phyloP scores from a whole-genome alignment of 2,113 vertebrate species.

The Phoenicopterus ruber region DNA sequence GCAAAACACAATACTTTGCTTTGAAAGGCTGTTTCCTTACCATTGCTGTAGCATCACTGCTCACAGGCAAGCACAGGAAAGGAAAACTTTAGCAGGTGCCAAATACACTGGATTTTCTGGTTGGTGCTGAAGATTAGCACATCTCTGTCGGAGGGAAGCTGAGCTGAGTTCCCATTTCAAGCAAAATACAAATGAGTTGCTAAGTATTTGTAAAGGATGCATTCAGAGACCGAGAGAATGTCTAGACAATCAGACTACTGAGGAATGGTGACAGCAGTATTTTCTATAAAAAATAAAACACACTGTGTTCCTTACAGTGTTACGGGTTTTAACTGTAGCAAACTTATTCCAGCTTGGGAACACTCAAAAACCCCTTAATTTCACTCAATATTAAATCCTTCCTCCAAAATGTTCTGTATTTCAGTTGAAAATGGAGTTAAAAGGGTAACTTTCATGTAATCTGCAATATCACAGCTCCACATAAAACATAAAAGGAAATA shows the following conservation, averaged over 20 bases:
- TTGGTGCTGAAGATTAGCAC: background rate
- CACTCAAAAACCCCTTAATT: background rate
- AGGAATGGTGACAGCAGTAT: background rate
- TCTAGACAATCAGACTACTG: background rate
- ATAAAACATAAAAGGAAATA: background rate
- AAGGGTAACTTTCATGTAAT: background rate
- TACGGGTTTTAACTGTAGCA: background rate
- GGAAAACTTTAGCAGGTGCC: background rate
- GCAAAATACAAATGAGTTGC: background rate
- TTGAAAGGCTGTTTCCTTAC: background rate
- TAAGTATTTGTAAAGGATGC: background rate
- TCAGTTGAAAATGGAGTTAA: background rate
- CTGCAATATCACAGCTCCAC: background rate
- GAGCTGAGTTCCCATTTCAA: background rate
- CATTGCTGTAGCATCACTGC: background rate
- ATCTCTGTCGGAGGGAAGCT: background rate
- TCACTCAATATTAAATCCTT: background rate
- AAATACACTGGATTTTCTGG: background rate
- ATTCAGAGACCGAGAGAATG: background rate
- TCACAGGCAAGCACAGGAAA: background rate
- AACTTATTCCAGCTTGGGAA: background rate
- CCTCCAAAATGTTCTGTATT: background rate
- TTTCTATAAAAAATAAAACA: background rate
- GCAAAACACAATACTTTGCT: background rate
- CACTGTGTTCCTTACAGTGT: background rate